phyloP scores from a whole-genome alignment of 2,797 vertebrate species.

The Pseudochaenichthys georgianus region DNA sequence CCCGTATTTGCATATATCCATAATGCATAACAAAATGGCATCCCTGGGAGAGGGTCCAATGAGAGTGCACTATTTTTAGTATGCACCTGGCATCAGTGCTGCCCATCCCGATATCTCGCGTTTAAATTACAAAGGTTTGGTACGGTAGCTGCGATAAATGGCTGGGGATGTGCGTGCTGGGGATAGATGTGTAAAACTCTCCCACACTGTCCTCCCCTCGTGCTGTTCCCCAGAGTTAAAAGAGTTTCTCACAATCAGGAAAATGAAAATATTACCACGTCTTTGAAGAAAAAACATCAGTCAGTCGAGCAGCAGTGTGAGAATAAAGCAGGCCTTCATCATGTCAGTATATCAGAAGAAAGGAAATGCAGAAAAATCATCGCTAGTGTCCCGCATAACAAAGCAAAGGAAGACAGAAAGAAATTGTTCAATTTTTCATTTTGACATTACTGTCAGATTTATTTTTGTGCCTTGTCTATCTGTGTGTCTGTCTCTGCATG shows the following conservation, averaged over 20 bases:
- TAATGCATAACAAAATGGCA: conserved; percentile 81
- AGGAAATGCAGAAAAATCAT: conserved; percentile 30
- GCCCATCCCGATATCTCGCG: conserved; percentile 66
- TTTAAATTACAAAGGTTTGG: conserved; percentile 67
- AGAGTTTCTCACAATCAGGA: conserved; percentile 54
- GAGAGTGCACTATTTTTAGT: conserved; percentile 80
- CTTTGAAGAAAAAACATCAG: conserved; percentile 54
- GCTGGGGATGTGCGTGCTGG: conserved; percentile 37
- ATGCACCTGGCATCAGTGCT: conserved; percentile 75
- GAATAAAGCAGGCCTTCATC: conserved; percentile 58
- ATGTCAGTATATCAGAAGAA: conserved; percentile 38
- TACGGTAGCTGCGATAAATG: conserved; percentile 19
- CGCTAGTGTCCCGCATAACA: conserved; percentile 32
- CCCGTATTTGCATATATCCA: conserved; percentile 83
- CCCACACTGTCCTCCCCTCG: not conserved
- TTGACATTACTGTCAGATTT: conserved; percentile 54
- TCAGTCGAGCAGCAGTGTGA: conserved; percentile 41
- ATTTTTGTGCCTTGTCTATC: conserved; percentile 1
- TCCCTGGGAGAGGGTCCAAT: conserved; percentile 76
- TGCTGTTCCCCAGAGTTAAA: conserved; percentile 36
- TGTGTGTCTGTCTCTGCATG: conserved; percentile 21
- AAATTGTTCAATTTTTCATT: conserved; percentile 64
- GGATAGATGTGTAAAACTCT: conserved; percentile 41
- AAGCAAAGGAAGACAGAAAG: conserved; percentile 50
- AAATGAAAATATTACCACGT: conserved; percentile 65